Conservation (phyloP, 2,797 vertebrate genomes). For the Tokudaia muenninki region DNA sequence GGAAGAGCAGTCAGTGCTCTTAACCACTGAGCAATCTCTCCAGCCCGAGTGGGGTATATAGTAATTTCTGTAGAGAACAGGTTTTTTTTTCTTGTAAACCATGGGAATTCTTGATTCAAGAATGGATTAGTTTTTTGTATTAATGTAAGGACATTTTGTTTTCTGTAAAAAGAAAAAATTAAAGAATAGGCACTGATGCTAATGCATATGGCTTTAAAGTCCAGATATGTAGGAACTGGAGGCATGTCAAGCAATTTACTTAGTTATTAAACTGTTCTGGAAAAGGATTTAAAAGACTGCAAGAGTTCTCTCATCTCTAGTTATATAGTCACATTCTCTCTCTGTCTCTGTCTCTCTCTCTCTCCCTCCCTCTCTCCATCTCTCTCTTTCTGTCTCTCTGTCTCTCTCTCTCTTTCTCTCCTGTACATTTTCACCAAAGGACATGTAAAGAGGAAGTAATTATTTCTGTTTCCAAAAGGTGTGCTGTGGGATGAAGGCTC, state of each 20-base stretch:
- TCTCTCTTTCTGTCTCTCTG: neutral
- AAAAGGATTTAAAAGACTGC: slow-evolving; percentile 88
- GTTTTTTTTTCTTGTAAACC: slow-evolving; percentile 84
- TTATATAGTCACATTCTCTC: slow-evolving; percentile 52
- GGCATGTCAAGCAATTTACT: slow-evolving; percentile 91
- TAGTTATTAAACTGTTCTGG: slow-evolving; percentile 91
- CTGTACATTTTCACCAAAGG: slow-evolving; percentile 86
- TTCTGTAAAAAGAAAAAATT: slow-evolving; percentile 87
- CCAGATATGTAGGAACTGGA: slow-evolving; percentile 89
- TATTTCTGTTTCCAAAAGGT: slow-evolving; percentile 90
- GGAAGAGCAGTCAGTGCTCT: too few relatives aligned
- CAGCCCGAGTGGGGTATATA: neutral
- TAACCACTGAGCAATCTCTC: too few relatives aligned
- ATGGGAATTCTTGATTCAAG: slow-evolving; percentile 87
- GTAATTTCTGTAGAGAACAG: slow-evolving; percentile 86
- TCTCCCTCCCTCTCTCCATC: neutral
- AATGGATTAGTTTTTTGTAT: slow-evolving; percentile 84
- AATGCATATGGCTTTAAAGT: slow-evolving; percentile 88
- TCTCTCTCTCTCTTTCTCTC: neutral
- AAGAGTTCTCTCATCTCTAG: slow-evolving; percentile 28
- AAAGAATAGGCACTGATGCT: slow-evolving; percentile 89
- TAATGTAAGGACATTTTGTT: slow-evolving; percentile 89
- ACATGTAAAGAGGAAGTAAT: slow-evolving; percentile 86
- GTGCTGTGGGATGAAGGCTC: slow-evolving; percentile 88
- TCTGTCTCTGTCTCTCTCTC: slow-evolving; percentile 84